These are phyloP conservation scores for Scaptomyza flava DNA, from an alignment of 2,888 invertebrate genomes.

Conservation along the genomic window DNA sequence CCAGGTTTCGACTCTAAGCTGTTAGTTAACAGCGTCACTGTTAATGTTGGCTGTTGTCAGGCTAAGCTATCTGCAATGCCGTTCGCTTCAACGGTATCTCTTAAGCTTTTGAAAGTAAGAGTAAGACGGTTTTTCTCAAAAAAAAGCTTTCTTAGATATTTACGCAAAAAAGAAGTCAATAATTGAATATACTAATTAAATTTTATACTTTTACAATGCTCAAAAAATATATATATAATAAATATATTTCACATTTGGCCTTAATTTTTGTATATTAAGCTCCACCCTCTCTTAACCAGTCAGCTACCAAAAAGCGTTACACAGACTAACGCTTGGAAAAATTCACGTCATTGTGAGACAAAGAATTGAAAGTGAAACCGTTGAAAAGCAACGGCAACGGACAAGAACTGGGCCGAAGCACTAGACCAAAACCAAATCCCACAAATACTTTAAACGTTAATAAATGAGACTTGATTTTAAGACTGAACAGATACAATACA, in stretches of 20 bases:
- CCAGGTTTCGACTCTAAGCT: constrained; percentile 37
- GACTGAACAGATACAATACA: constrained; percentile 13
- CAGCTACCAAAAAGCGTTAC: neutral
- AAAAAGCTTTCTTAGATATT: constrained; percentile 28
- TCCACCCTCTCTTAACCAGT: neutral
- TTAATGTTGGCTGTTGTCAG: constrained; percentile 29
- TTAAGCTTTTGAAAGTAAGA: constrained; percentile 78
- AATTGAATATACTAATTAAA: neutral
- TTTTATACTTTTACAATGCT: too few relatives aligned
- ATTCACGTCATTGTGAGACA: constrained; percentile 29
- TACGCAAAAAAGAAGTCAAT: neutral
- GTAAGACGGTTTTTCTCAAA: constrained; percentile 48
- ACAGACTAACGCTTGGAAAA: constrained; percentile 22
- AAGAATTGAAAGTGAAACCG: constrained; percentile 60
- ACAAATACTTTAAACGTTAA: constrained; percentile 27
- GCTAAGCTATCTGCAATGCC: constrained; percentile 3
- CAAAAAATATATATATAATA: too few relatives aligned
- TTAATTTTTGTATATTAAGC: constrained; percentile 9
- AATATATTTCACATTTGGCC: too few relatives aligned
- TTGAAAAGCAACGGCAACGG: constrained; percentile 43
- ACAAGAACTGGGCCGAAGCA: constrained; percentile 76
- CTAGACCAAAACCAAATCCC: constrained; percentile 51
- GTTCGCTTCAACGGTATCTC: constrained; percentile 42
- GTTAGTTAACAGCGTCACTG: constrained; percentile 57
- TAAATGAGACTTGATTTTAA: constrained; percentile 30